phyloP scores from a whole-genome alignment of 2,888 invertebrate genomes.

The Amphipyra berbera region DNA sequence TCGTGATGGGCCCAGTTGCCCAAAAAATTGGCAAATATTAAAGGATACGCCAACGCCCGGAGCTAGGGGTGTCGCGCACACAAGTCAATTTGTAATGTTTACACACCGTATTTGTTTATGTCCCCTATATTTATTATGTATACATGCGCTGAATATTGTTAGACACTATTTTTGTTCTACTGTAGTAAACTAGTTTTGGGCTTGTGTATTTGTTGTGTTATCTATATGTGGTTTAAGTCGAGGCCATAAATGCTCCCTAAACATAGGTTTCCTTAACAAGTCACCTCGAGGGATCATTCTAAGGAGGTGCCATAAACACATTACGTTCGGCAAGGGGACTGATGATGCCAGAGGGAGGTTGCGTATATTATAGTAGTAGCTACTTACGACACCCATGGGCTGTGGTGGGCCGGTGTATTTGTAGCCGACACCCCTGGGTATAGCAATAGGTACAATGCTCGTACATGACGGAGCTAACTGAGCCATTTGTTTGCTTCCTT shows the following conservation, averaged over 20 bases:
- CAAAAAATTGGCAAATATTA: constrained; percentile 62
- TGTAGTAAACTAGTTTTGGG: not conserved
- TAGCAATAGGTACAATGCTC: not conserved
- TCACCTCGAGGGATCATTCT: constrained; percentile 1
- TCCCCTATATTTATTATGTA: constrained; percentile 31
- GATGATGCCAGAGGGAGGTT: constrained; percentile 12
- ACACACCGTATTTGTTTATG: constrained; percentile 39
- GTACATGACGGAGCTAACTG: not conserved
- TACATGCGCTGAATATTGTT: constrained; percentile 31
- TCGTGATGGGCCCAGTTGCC: constrained; percentile 52
- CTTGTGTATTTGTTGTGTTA: no score
- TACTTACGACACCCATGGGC: constrained; percentile 17
- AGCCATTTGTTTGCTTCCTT: no score
- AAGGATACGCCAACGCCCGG: constrained; percentile 22
- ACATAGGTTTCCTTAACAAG: not conserved
- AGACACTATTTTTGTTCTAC: constrained; percentile 4
- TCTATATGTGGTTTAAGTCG: no score
- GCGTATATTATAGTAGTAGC: constrained; percentile 3
- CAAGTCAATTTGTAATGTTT: constrained; percentile 61
- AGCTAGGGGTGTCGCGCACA: constrained; percentile 29
- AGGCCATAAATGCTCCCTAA: no score
- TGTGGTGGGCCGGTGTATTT: not conserved
- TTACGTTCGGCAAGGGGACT: not conserved
- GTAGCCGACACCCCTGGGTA: not conserved
- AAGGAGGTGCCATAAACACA: constrained; percentile 21